A percentile compares a stretch with the other conserved stretches of the same genome.
phyloP scores from a whole-genome alignment of 2,888 invertebrate genomes.

The Athalia cordata region DNA sequence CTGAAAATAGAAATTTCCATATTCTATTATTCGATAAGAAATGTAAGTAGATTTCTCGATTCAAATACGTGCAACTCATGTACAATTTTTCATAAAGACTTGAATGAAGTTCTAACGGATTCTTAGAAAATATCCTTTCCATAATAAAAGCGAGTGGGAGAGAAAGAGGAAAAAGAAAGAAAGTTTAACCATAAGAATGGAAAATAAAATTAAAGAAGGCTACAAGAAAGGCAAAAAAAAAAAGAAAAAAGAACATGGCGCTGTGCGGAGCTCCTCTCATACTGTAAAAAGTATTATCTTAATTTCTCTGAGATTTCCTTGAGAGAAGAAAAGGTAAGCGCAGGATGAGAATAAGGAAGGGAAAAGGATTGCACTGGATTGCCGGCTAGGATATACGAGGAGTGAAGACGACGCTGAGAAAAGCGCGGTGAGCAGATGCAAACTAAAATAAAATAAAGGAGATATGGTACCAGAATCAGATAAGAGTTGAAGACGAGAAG shows the following conservation, averaged over 20 bases:
- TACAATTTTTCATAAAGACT: too few relatives aligned
- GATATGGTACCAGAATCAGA: background rate
- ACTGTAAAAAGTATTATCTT: slow-evolving; percentile 18
- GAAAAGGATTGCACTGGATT: background rate
- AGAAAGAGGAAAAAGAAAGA: too few relatives aligned
- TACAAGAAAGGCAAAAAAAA: background rate
- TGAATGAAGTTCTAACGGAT: too few relatives aligned
- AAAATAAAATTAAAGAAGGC: background rate
- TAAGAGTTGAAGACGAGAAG: background rate
- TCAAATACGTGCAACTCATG: too few relatives aligned
- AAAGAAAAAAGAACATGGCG: background rate
- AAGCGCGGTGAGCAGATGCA: too few relatives aligned
- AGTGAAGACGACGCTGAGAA: too few relatives aligned
- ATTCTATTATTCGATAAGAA: too few relatives aligned
- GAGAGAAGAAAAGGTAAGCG: background rate
- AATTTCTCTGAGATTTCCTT: background rate
- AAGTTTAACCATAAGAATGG: background rate
- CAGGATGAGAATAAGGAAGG: slow-evolving; percentile 2
- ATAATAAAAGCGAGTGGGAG: too few relatives aligned
- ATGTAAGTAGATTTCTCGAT: too few relatives aligned
- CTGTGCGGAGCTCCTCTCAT: background rate
- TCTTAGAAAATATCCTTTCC: too few relatives aligned
- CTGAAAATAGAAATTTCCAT: too few relatives aligned
- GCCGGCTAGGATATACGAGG: too few relatives aligned
- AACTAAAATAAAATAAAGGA: background rate